Evolutionary conservation across 92 coral and sea anemone genomes (phyloP).

Genomic region (Isaurus tuberculatus): DNA sequence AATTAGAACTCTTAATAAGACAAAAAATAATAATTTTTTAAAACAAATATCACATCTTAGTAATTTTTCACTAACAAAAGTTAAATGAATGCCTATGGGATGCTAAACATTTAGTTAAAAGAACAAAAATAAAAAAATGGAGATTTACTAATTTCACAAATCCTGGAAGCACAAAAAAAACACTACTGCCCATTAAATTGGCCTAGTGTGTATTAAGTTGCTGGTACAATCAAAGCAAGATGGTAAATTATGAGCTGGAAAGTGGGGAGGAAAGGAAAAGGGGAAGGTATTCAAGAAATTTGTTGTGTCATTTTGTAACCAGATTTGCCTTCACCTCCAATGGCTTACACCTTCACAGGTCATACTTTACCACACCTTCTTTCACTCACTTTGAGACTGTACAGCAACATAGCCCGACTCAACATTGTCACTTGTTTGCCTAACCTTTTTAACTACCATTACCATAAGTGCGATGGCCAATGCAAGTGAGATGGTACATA

Average conservation of each 20-base stretch:
- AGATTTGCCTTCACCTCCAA: background rate
- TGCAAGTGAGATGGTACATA: slow-evolving; percentile 72
- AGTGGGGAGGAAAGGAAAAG: background rate
- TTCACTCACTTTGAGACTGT: slow-evolving; percentile 32
- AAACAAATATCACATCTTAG: too few relatives aligned
- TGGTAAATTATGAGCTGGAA: slow-evolving; percentile 1
- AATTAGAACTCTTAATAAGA: too few relatives aligned
- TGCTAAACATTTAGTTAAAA: too few relatives aligned
- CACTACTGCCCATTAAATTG: background rate
- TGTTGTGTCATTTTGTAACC: background rate
- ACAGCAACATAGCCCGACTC: slow-evolving; percentile 64
- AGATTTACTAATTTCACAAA: background rate
- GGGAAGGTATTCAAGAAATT: background rate
- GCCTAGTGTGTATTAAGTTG: background rate
- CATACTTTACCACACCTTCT: slow-evolving; percentile 35
- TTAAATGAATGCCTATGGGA: too few relatives aligned
- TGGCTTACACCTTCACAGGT: background rate
- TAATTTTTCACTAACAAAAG: too few relatives aligned
- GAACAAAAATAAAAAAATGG: too few relatives aligned
- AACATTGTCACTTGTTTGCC: slow-evolving; percentile 23
- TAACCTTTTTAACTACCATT: slow-evolving; percentile 72
- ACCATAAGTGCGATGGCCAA: slow-evolving; percentile 74
- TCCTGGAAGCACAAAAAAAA: background rate
- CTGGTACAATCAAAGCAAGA: background rate
- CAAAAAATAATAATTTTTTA: too few relatives aligned